These are phyloP conservation scores for Bos javanicus DNA, from an alignment of 2,113 vertebrate species.

Conservation along the genomic window DNA sequence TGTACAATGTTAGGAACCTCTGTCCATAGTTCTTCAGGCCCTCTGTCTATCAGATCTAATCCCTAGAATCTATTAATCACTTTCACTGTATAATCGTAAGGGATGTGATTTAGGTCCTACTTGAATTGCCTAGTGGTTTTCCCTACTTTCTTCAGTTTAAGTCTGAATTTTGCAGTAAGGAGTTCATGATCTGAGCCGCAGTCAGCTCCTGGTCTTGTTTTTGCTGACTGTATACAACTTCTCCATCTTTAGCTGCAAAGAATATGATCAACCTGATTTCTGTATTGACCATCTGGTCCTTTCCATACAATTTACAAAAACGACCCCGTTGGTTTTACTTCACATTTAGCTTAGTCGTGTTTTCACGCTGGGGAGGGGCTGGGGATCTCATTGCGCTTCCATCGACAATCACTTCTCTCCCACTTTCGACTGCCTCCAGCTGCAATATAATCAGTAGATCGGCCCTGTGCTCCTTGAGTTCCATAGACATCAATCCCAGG, in stretches of 20 bases:
- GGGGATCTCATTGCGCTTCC: background rate
- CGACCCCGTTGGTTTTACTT: background rate
- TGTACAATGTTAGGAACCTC: background rate
- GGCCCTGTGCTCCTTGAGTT: background rate
- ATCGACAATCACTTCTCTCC: background rate
- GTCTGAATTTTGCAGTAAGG: background rate
- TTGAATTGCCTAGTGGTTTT: background rate
- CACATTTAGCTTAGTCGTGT: background rate
- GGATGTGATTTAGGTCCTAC: background rate
- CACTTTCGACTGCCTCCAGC: background rate
- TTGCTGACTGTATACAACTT: background rate
- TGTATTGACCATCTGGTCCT: background rate
- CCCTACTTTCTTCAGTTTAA: background rate
- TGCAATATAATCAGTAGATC: background rate
- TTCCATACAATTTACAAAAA: background rate
- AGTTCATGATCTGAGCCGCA: background rate
- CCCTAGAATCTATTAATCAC: background rate
- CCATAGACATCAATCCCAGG: background rate
- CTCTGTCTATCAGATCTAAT: background rate
- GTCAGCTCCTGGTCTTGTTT: background rate
- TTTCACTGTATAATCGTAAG: background rate
- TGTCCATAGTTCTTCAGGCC: background rate
- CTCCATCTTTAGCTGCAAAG: background rate
- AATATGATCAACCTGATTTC: background rate
- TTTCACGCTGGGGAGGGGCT: background rate